Percentiles rank a stretch among this genome's conserved stretches.
Evolutionary conservation across 2,888 invertebrate genomes (phyloP).

Genomic region (Cremastinae sp.): DNA sequence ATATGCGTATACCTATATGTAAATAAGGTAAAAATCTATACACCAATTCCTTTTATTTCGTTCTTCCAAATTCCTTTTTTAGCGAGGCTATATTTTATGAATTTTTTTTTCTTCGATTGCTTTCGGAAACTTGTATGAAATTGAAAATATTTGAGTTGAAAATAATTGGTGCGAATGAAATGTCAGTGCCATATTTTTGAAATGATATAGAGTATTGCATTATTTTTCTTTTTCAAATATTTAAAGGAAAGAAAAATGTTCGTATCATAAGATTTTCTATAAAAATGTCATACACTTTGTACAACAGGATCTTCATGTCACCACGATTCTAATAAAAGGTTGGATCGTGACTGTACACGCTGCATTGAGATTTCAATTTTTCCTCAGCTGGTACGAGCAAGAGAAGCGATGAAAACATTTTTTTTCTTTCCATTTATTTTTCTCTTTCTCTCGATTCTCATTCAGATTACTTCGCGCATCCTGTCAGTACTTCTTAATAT

Average conservation of each 20-base stretch:
- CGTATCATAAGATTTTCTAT: too few species aligned
- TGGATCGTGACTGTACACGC: constrained; percentile 25
- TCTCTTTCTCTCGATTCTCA: constrained; percentile 8
- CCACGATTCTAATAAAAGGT: constrained; percentile 28
- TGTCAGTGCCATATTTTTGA: too few species aligned
- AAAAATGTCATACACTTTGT: background rate
- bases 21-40: constrained; percentile 11
- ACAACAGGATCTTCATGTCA: constrained; percentile 25
- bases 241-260: too few species aligned
- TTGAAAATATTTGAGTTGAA: too few species aligned
- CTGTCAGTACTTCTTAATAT: constrained; percentile 48
- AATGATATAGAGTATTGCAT: too few species aligned
- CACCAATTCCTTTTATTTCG: background rate
- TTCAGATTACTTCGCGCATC: constrained; percentile 27
- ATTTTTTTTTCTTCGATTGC: too few species aligned
- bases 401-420: constrained; percentile 18
- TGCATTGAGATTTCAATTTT: constrained; percentile 24
- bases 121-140: too few species aligned
- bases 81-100: constrained; percentile 55
- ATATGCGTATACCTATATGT: constrained; percentile 13
- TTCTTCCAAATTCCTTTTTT: constrained; percentile 28
- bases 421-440: constrained; percentile 17
- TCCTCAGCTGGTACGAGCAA: constrained; percentile 27
- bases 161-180: too few species aligned
- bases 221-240: too few species aligned